Evolutionary conservation across 2,113 vertebrate species (phyloP), one percentile per base, ranked within the genome.

Genomic region (Camelus bactrianus): DNA sequence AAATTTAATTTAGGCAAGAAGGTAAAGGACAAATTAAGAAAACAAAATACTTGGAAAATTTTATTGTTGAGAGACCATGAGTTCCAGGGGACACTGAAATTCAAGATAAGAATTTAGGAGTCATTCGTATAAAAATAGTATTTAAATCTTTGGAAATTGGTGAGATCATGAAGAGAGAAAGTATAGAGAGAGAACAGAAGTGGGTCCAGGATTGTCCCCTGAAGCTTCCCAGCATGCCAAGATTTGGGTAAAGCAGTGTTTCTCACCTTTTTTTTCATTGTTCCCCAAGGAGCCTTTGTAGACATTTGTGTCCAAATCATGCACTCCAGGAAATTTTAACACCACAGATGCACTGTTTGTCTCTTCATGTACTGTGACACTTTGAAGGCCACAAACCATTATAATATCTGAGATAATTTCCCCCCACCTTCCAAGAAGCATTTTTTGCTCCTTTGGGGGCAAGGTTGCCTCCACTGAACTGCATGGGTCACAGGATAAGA

Each of bases 81-180:
- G 42, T 89, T 82, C 20, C n/a, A 73, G 56, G 62, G n/a, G 72
- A 35, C 17, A 13, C 15, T 62, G 52, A 88, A 54, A 81, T 72
- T 72, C 28, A 48, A 42, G 46, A 62, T 72, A 81, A 35, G 46
- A 54, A 42, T 88, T 94, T 88, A 50, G 24, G 65, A 52, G 16
- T 80, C 42, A 12, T 70, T 6, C 69, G 38, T 79, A 69, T 93
- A 87, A 79, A 87, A 86, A 87, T 93, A 8, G 24, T 30, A 50
- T 60, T 93, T 60, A 93, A 60, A 79, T 89, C 76, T 89, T 10
- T 81, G 85, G 28, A 73, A 73, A 54, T 73, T 82, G n/a, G 42
- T 89, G 54, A 89, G 48, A 73, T 64, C 56, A 35, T 79, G 69
- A 67, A 42, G 60, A 58, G 28, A 93, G 22, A 76, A 13, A 93